Conservation (phyloP, 1,140 invertebrate species). For the Lamellibrachia luymesi region DNA sequence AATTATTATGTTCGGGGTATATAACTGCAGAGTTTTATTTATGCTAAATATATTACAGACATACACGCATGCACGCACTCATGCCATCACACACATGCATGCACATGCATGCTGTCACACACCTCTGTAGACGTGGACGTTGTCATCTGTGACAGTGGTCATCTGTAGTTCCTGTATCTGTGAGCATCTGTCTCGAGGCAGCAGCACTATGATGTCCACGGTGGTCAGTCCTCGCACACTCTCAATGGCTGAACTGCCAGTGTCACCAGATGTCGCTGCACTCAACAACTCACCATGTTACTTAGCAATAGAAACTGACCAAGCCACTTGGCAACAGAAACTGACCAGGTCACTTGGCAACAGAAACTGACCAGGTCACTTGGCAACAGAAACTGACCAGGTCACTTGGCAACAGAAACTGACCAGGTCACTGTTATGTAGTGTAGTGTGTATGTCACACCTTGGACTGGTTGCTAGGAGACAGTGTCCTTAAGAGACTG, state of each 20-base stretch:
- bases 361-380: too few relatives aligned
- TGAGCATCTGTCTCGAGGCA: conserved; percentile 55
- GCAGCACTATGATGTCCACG: conserved; percentile 59
- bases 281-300: background rate
- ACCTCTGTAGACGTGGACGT: conserved; percentile 58
- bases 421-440: conserved; percentile 17
- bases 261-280: conserved; percentile 61
- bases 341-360: background rate
- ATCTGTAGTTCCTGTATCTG: conserved; percentile 60
- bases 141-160: conserved; percentile 55
- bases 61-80: background rate
- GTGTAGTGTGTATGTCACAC: too few relatives aligned
- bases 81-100: background rate
- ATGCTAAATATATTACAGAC: conserved; percentile 3
- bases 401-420: conserved; percentile 47
- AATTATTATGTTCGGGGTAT: too few relatives aligned
- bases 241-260: conserved; percentile 60
- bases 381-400: background rate
- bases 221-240: conserved; percentile 50
- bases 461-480: too few relatives aligned
- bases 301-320: background rate
- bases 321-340: background rate
- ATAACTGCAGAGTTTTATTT: background rate
- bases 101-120: background rate
- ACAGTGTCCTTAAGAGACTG: too few relatives aligned